Evolutionary conservation across 2,888 invertebrate species (phyloP).

Genomic region (Noctua comes): DNA sequence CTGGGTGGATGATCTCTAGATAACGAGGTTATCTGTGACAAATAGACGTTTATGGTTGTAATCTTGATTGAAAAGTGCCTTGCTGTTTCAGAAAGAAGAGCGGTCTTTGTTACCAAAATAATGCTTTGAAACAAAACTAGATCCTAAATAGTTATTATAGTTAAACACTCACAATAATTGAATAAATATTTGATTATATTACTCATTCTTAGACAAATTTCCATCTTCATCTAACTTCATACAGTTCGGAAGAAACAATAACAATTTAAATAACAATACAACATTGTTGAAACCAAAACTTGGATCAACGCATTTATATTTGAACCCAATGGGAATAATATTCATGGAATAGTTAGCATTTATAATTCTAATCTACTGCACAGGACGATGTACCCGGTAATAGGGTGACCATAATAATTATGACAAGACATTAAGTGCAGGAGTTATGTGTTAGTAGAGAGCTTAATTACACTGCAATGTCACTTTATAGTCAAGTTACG

Average conservation of each 20-base stretch:
- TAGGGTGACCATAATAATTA: constrained; percentile 60
- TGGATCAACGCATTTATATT: constrained; percentile 50
- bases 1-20: constrained; percentile 6
- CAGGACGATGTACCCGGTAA: constrained; percentile 56
- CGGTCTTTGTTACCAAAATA: background rate
- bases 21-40: background rate
- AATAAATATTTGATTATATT: constrained; percentile 12
- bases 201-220: background rate
- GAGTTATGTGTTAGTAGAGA: constrained; percentile 5
- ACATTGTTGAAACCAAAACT: constrained; percentile 45
- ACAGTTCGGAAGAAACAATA: constrained; percentile 37
- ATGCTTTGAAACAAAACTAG: background rate
- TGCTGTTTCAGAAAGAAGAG: background rate
- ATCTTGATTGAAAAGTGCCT: background rate
- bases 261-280: constrained; percentile 30
- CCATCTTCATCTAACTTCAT: constrained; percentile 24
- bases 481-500: background rate
- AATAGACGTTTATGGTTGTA: background rate
- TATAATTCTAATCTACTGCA: constrained; percentile 72
- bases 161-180: background rate
- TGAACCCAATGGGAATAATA: constrained; percentile 67
- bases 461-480: background rate
- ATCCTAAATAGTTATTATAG: background rate
- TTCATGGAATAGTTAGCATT: constrained; percentile 74
- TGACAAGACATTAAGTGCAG: constrained; percentile 15